Base-by-base conservation (phyloP, 2,113 vertebrate species). In the Python bivittatus region DNA sequence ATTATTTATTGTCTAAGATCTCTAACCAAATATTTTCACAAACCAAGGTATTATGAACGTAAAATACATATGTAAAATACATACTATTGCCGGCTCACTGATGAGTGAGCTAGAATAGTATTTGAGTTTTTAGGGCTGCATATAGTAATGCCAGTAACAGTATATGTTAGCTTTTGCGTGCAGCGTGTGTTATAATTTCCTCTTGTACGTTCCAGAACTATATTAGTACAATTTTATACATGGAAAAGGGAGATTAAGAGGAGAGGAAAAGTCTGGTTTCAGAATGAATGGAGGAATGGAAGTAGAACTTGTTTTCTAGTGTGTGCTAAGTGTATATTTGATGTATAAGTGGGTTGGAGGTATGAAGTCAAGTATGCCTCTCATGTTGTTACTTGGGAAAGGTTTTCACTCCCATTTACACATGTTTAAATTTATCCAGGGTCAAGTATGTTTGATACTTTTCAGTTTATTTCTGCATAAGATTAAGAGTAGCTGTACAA, bases 221-320 rank as follows among this genome's bases (percentile, higher is more conserved):
- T 29, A 42, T 91, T 9, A n/a, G 3, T 27, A 48, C 29, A 25
- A 1, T 52, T 91, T 84, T 64, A 1, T 25, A 38, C 83, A 4
- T 57, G 89, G 53, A 79, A 57, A 38, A 42, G 12, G 1, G 3
- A 8, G 42, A 27, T 61, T 88, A 52, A 54, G 9, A 57, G 52
- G 13, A 44, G n/a, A 48, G 44, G 2, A 29, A n/a, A 86, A 29
- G 58, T 42, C 38, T 23, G 54, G 92, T 38, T 92, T 93, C 44
- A 0, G 1, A 87, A 61, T 91, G 92, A 92, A 44, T 29, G 58
- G n/a, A 29, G 85, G 27, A 0, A 0, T 44, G 56, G 13, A 13
- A 93, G 0, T 86, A 61, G 61, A 90, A 29, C 53, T 25, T 5
- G 53, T 10, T 42, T 88, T 90, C 61, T 56, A 64, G 93, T 8